A percentile compares a stretch with the other conserved stretches of the same genome.
phyloP scores from a whole-genome alignment of 2,888 invertebrate species.

The Cantharis nigra region DNA sequence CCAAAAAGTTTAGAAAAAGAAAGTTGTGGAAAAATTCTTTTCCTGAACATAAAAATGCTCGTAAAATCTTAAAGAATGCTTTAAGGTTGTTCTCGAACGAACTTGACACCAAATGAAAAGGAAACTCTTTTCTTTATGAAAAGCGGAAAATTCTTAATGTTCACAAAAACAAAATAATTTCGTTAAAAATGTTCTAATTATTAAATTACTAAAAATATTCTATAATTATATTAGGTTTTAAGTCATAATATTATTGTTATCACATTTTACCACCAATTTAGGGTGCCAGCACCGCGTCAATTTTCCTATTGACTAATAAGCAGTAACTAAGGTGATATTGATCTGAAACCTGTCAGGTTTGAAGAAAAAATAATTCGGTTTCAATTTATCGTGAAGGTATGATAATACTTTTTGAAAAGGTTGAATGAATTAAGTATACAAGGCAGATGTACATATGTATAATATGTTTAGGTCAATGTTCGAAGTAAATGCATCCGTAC shows the following conservation, averaged over 20 bases:
- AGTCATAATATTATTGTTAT: not conserved
- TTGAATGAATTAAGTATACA: conserved; percentile 11
- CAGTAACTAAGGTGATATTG: not conserved
- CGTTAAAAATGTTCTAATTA: too few relatives aligned
- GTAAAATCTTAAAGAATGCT: too few relatives aligned
- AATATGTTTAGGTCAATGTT: conserved; percentile 17
- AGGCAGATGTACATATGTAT: conserved; percentile 11
- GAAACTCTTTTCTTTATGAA: not conserved
- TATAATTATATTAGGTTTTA: too few relatives aligned
- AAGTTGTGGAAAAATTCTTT: too few relatives aligned
- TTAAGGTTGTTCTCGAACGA: too few relatives aligned
- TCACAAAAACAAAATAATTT: too few relatives aligned
- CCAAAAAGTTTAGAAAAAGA: too few relatives aligned
- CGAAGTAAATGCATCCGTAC: not conserved
- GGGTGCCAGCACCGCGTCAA: not conserved
- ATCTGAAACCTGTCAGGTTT: not conserved
- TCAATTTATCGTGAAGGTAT: not conserved
- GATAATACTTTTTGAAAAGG: not conserved
- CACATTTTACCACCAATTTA: not conserved
- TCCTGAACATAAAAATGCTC: too few relatives aligned
- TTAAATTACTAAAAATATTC: too few relatives aligned
- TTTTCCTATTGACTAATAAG: not conserved
- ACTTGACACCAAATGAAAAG: too few relatives aligned
- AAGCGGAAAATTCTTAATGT: too few relatives aligned
- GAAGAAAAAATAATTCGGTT: not conserved